Evolutionary conservation across 2,113 vertebrate genomes (phyloP).

Genomic region (Oceanites oceanicus): DNA sequence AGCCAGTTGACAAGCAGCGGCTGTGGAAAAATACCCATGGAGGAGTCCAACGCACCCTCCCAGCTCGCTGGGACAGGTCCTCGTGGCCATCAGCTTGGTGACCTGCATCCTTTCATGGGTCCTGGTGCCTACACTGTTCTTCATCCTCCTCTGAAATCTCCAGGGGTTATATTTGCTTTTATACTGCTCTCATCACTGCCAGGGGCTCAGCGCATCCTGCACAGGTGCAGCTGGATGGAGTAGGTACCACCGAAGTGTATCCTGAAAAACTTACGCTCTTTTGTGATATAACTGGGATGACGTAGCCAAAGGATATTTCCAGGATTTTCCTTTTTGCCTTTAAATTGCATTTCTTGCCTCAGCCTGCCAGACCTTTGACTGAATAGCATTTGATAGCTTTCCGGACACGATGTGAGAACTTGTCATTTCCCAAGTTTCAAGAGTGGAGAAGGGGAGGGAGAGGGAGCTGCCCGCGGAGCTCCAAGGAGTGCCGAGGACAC

Average conservation of each 20-base stretch:
- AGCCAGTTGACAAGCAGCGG: background rate
- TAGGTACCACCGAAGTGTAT: background rate
- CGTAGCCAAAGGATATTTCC: background rate
- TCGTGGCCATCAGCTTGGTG: background rate
- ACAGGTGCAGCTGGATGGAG: background rate
- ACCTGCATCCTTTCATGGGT: background rate
- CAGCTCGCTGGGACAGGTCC: fast-evolving
- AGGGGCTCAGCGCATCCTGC: fast-evolving
- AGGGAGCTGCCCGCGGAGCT: fast-evolving
- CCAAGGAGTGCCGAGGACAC: fast-evolving
- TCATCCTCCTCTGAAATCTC: background rate
- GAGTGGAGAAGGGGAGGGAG: background rate
- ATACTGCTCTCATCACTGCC: background rate
- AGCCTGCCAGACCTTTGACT: background rate
- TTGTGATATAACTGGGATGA: fast-evolving
- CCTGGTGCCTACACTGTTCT: background rate
- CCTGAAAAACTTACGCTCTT: background rate
- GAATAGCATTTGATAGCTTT: background rate
- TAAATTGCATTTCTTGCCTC: background rate
- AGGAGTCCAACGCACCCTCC: fast-evolving
- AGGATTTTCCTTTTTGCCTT: background rate
- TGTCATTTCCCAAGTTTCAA: background rate
- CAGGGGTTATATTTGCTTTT: background rate
- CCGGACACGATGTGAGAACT: background rate
- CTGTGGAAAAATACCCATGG: background rate